phyloP scores from a whole-genome alignment of 2,888 invertebrate genomes.

The Acanthoscelides obtectus region DNA sequence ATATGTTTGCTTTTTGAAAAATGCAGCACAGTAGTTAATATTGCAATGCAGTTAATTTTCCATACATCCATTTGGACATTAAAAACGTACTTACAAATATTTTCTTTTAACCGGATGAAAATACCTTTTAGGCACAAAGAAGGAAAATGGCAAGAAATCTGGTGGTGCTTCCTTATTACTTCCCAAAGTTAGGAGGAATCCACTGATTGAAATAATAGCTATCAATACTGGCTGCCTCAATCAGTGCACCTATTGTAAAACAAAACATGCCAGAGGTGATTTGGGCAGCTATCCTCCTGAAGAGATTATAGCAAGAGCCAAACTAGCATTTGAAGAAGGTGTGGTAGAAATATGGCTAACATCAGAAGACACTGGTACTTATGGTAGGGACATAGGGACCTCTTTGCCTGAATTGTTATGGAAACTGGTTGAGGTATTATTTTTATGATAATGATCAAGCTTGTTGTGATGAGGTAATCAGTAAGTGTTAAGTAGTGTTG shows the following conservation, averaged over 20 bases:
- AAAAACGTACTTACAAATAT: no score
- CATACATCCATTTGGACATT: no score
- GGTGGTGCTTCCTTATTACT: constrained; percentile 80
- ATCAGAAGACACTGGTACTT: constrained; percentile 96
- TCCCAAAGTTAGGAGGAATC: constrained; percentile 94
- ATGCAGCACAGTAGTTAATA: no score
- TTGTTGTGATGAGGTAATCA: no score
- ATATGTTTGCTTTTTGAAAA: no score
- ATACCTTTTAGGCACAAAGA: constrained; percentile 72
- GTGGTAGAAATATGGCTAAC: constrained; percentile 97
- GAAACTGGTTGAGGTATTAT: constrained; percentile 63
- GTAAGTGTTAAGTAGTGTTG: no score
- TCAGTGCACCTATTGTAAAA: constrained; percentile 98
- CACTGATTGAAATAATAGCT: constrained; percentile 93
- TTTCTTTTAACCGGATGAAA: no score
- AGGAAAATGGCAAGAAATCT: constrained; percentile 72
- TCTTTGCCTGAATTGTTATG: constrained; percentile 82
- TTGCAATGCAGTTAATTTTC: no score
- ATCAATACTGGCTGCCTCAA: constrained; percentile 96
- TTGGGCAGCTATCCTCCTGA: constrained; percentile 89
- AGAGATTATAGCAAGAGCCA: constrained; percentile 82
- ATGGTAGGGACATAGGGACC: constrained; percentile 90
- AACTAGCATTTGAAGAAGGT: constrained; percentile 84
- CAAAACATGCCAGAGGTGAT: constrained; percentile 95
- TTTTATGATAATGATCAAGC: no score